Percentiles rank a stretch among this genome's conserved stretches.
Conservation (phyloP, 2,113 vertebrate genomes). For the Scomber japonicus region DNA sequence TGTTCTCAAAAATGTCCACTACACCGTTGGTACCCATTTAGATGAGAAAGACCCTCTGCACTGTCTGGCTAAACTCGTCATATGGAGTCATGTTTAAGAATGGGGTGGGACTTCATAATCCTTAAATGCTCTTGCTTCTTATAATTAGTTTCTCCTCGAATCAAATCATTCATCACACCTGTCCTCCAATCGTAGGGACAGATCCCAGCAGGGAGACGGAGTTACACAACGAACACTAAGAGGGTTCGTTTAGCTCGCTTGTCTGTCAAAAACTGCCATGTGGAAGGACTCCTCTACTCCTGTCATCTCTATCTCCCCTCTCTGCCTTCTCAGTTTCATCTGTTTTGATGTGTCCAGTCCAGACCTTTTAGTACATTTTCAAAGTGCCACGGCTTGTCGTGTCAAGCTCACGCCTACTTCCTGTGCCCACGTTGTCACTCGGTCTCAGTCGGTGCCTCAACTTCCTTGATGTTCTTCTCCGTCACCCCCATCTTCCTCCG, state of each 20-base stretch:
- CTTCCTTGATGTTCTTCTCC: slow-evolving; percentile 51
- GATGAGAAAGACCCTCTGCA: background rate
- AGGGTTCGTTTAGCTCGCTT: slow-evolving; percentile 63
- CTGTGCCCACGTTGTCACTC: slow-evolving; percentile 21
- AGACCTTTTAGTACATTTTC: slow-evolving; percentile 73
- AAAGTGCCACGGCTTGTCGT: slow-evolving; percentile 61
- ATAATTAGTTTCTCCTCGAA: slow-evolving; percentile 32
- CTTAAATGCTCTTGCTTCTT: background rate
- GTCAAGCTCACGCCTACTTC: slow-evolving; percentile 56
- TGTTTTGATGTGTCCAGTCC: slow-evolving; percentile 75
- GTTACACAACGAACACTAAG: slow-evolving; percentile 41
- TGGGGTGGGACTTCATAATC: background rate
- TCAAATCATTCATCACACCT: slow-evolving; percentile 44
- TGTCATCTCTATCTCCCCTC: slow-evolving; percentile 36
- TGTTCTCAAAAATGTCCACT: background rate
- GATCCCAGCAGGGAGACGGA: slow-evolving; percentile 27
- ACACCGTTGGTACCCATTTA: background rate
- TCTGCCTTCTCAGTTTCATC: slow-evolving; percentile 48
- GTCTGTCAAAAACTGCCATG: slow-evolving; percentile 67
- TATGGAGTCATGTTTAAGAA: background rate
- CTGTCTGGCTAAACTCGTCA: background rate
- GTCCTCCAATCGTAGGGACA: slow-evolving; percentile 32
- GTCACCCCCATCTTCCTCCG: slow-evolving; percentile 35
- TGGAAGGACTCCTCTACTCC: slow-evolving; percentile 38
- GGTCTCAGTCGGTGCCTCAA: slow-evolving; percentile 24